phyloP scores from a whole-genome alignment of 1,140 invertebrate species.

The Ptiloglossa arizonensis region DNA sequence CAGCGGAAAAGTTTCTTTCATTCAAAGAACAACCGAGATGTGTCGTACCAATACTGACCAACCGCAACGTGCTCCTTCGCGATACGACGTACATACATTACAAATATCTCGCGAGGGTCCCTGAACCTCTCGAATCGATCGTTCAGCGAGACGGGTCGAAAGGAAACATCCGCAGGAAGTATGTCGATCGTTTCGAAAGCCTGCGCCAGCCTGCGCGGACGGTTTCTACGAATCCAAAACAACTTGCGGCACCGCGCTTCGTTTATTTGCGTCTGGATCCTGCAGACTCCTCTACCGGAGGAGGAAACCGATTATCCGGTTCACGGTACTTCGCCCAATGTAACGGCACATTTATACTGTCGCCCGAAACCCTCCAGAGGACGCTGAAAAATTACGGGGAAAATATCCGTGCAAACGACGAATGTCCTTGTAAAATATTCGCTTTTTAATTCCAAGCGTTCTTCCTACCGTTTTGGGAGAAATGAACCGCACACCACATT shows the following conservation, averaged over 20 bases:
- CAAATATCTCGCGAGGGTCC: conserved; percentile 23
- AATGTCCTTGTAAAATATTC: too few species aligned
- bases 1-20: neutral
- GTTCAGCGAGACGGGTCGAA: conserved; percentile 34
- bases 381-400: too few species aligned
- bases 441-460: too few species aligned
- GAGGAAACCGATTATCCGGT: conserved; percentile 59
- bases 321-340: conserved; percentile 46
- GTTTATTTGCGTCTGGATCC: conserved; percentile 45
- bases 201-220: neutral
- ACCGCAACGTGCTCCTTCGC: conserved; percentile 30
- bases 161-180: conserved; percentile 59
- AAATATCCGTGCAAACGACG: too few species aligned
- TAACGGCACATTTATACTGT: neutral
- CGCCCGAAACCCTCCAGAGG: too few species aligned
- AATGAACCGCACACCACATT: too few species aligned
- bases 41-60: conserved; percentile 44
- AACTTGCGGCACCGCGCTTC: neutral
- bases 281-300: conserved; percentile 34
- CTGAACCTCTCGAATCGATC: conserved; percentile 26
- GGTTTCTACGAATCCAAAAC: conserved; percentile 33
- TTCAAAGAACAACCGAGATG: neutral
- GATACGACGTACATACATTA: neutral
- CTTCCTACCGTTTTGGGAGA: too few species aligned
- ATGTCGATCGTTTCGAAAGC: conserved; percentile 41